Base-by-base conservation (phyloP, 2,797 vertebrate species). In the Sebastes wilsoni region DNA sequence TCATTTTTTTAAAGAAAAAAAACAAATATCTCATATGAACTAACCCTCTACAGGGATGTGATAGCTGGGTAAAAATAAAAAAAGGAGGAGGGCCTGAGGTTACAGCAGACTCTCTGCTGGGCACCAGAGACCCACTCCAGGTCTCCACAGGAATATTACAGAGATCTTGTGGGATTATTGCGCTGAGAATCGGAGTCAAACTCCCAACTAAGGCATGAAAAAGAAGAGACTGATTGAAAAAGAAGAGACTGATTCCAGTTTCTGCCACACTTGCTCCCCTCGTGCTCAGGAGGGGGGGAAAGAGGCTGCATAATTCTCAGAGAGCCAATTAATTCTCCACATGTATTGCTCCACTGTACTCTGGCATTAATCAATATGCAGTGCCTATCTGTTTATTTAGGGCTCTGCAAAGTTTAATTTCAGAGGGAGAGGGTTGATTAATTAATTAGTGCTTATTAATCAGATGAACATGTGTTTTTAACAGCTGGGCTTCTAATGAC, bases 401-500 rank as follows among this genome's bases (percentile, higher is more conserved):
- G 18, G 62, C 46, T 62, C 80, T 27, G 66, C 69, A 79, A 87
- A 90, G 69, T 88, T 84, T 71, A 13, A 86, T 84, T 88, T 83
- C 61, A 55, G 12, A 49, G 34, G 52, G 34, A 58, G 70, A n/a
- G n/a, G 34, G 27, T 6, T 84, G 84, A 89, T 91, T 91, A 72
- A 93, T 89, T 91, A 72, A 91, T 93, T 83, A 89, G 34, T 58
- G 67, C 55, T 81, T 76, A 91, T 89, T 92, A 86, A 93, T 88
- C 84, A 81, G 77, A 86, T 87, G 79, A 82, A 75, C 80, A 60
- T 80, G 86, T 79, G 86, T 79, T 23, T 70, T 25, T 67, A 90
- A 84, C 86, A 88, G 86, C 80, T 79, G 79, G 52, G 74, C 55
- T 58, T 82, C 56, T 73, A 58, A 89, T 79, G 25, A 68, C 42